These are phyloP conservation scores for Acanthococcus lagerstroemiae DNA, from an alignment of 2,888 invertebrate species.

Conservation along the genomic window DNA sequence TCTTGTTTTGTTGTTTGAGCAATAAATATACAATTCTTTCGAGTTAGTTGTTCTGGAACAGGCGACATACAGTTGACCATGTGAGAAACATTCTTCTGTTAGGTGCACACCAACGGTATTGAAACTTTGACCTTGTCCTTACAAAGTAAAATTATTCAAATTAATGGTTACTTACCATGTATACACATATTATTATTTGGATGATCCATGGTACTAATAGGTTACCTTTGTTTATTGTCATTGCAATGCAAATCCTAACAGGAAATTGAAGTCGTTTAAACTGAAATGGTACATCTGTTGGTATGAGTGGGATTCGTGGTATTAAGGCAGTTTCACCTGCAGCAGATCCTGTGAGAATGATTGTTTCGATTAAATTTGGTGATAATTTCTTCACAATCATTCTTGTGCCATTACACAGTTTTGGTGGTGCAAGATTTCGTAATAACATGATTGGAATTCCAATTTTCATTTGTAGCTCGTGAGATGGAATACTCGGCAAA, in stretches of 20 bases:
- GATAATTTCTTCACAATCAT: neutral
- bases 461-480: conserved; percentile 35
- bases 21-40: neutral
- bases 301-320: conserved; percentile 40
- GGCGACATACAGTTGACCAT: neutral
- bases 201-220: neutral
- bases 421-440: conserved; percentile 25
- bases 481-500: conserved; percentile 35
- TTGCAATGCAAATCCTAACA: conserved; percentile 38
- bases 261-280: conserved; percentile 39
- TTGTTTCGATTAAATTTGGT: conserved; percentile 6
- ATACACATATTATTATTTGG: too few species aligned
- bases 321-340: conserved; percentile 37
- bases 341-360: conserved; percentile 29
- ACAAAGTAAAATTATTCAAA: neutral
- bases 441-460: conserved; percentile 36
- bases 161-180: neutral
- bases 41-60: neutral
- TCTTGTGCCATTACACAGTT: conserved; percentile 5
- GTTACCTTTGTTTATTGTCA: conserved; percentile 40
- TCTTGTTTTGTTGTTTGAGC: neutral
- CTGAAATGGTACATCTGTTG: conserved; percentile 37
- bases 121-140: conserved; percentile 40
- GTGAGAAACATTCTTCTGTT: conserved; percentile 34
- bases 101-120: conserved; percentile 39